phyloP scores from a whole-genome alignment of 2,888 invertebrate genomes.

The Acleris holmiana region DNA sequence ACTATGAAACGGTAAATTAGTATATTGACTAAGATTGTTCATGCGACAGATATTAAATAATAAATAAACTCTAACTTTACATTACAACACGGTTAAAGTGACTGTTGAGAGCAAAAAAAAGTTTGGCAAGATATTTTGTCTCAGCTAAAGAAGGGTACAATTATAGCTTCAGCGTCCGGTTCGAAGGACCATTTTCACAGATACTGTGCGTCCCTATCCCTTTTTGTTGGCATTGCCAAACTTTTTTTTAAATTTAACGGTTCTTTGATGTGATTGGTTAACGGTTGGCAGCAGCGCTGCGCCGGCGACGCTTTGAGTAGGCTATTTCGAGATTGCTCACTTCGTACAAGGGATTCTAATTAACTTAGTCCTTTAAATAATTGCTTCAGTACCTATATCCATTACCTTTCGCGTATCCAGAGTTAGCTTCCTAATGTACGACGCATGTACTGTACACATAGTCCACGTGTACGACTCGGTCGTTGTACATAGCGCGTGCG shows the following conservation, averaged over 20 bases:
- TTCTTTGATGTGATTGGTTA: slow-evolving; percentile 51
- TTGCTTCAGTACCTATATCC: slow-evolving; percentile 70
- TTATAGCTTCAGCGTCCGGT: slow-evolving; percentile 6
- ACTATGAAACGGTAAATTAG: slow-evolving; percentile 28
- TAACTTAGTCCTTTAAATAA: slow-evolving; percentile 75
- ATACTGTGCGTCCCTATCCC: not conserved
- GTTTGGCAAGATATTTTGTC: slow-evolving; percentile 33
- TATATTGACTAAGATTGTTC: slow-evolving; percentile 33
- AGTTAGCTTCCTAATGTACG: slow-evolving; percentile 77
- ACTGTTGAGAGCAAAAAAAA: slow-evolving; percentile 33
- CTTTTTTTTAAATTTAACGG: slow-evolving; percentile 32
- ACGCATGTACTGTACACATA: slow-evolving; percentile 61
- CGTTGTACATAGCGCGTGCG: slow-evolving; percentile 73
- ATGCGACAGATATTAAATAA: slow-evolving; percentile 24
- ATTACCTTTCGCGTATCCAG: slow-evolving; percentile 69
- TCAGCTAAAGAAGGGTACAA: slow-evolving; percentile 13
- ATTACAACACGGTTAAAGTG: slow-evolving; percentile 30
- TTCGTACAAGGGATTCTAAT: slow-evolving; percentile 80
- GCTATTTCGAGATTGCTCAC: slow-evolving; percentile 79
- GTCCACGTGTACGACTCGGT: slow-evolving; percentile 60
- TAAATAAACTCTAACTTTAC: slow-evolving; percentile 26
- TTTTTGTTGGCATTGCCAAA: slow-evolving; percentile 26
- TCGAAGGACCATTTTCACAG: slow-evolving; percentile 6
- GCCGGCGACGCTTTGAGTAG: slow-evolving; percentile 70
- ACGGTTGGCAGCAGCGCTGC: slow-evolving; percentile 32